Evolutionary conservation across 2,113 vertebrate species (phyloP), one percentile per base, ranked within the genome.

Genomic region (Nothocercus nigrocapillus): DNA sequence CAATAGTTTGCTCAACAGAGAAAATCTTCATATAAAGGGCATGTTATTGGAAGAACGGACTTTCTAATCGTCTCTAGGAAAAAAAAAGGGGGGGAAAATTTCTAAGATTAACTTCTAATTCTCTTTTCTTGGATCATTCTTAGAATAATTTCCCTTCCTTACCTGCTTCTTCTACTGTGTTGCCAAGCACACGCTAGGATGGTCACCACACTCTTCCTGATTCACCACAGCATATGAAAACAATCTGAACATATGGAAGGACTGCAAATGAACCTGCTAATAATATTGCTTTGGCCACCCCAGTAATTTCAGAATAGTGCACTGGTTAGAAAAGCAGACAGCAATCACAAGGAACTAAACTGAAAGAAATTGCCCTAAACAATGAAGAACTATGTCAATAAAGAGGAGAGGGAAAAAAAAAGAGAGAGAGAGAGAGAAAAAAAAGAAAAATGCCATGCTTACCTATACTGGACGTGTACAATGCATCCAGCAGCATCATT

Each of bases 381-480:
- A 51, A 47, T 51, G 22, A 36, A 51, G 24, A 11, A 51, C 17
- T 72, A 18, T 34, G 84, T 22, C 47, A 79, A 40, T 36, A 74
- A 20, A 20, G 45, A 47, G 45, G 19, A 20, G 19, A 20, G 19
- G 20, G 20, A 20, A n/a, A 56, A 56, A 47, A 19, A 47, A 47
- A 47, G 9, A n/a, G 40, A 56, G 30, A 51, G 38, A 74, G 44
- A 44, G 44, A 44, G 36, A 36, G 36, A 47, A 20, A 20, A 19
- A 38, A 54, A 53, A 49, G 42, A 74, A 15, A 27, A 82, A 68
- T 81, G 53, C 25, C 58, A 80, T 10, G 95, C 94, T 96, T 96
- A 96, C 94, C 69, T 51, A 72, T 38, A 49, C 40, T 51, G 78
- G 75, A 51, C 19, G 77, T 30, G 54, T 54, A 69, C 47, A 88